Evolutionary conservation across 2,888 invertebrate genomes (phyloP), one percentile per base, ranked within the genome.

Genomic region (Mesorhabditis spiculigera): DNA sequence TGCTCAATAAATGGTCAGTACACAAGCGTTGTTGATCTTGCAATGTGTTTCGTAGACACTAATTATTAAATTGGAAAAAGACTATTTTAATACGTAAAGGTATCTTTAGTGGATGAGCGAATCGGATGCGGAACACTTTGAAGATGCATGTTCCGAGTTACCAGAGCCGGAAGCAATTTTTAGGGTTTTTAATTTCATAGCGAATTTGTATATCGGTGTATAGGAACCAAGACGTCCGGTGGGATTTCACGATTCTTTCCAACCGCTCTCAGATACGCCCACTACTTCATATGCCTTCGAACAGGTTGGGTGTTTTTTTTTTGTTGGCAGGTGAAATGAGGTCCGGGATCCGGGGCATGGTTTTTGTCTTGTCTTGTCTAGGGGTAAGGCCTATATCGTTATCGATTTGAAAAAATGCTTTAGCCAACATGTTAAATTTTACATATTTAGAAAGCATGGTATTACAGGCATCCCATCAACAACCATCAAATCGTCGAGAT

Each of bases 401-500:
- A 28, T 28, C 28, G 28, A 28, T 28, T 28, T 28, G 28, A 28
- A 28, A 28, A 28, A 28, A 28, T 28, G 28, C 28, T 28, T 28
- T 28, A 28, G 28, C 28, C 28, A 28, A 28, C 28, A 28, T 28
- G 28, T 28, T 28, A 28, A 28, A 28, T 28, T 28, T 28, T 28
- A 28, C 28, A 28, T 28, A 28, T 28, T 1, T 28, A 28, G 28
- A 28, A 28, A 28, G 28, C 28, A 28, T 28, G 28, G 28, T 28
- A 28, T 28, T 28, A 28, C 28, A 28, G 28, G 28, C 28, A 28
- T 1, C 28, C 28, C 28, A 28, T 28, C 28, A 28, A 10, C 58
- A 64, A 65, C 63, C 43, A 62, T 44, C 62, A 61, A 61, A 77
- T 4, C 78, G 78, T 43, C 68, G 78, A 63, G 77, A 78, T 28